Evolutionary conservation across 2,113 vertebrate genomes (phyloP), one percentile per base, ranked within the genome.

Genomic region (Orthonyx spaldingii): DNA sequence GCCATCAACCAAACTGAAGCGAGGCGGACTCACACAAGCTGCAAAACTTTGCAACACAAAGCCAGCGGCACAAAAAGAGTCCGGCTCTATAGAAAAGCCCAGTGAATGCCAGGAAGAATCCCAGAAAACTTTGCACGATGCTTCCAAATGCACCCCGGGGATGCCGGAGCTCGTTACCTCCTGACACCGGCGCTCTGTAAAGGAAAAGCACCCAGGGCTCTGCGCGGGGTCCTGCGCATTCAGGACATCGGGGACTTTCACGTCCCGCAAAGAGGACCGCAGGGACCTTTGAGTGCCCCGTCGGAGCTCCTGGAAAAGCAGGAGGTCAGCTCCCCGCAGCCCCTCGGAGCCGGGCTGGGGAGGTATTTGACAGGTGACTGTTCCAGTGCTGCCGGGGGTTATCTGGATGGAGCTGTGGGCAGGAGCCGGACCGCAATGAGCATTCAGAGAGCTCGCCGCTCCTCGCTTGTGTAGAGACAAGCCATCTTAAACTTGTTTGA

Each of bases 401-500:
- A 78, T 86, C 91, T 35, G 93, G 60, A 37, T 90, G 87, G 68
- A 41, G 75, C 78, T 57, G 49, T 35, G 56, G 89, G 92, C 93
- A 89, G 90, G 78, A 80, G 18, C 84, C 3, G 66, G 46, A 56
- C 72, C 91, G 66, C 95, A 71, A 37, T 30, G 91, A 87, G 94
- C 87, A 32, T 60, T 82, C 88, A 28, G 78, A 87, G 95, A 74
- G 72, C 92, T 90, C 61, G 9, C 93, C 76, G 94, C 82, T 89
- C 94, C 33, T 46, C 41, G 65, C 80, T 94, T 95, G 87, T 94
- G 92, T 69, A 92, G 94, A 95, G 96, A 95, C 93, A 86, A 93
- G 66, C 88, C 96, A 95, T 95, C 94, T 77, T 66, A 60, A 86
- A 91, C 92, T 95, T 47, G 81, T 96, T 96, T 50, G 90, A 95